phyloP scores from a whole-genome alignment of 2,113 vertebrate genomes.

The Pterocles burchelli region DNA sequence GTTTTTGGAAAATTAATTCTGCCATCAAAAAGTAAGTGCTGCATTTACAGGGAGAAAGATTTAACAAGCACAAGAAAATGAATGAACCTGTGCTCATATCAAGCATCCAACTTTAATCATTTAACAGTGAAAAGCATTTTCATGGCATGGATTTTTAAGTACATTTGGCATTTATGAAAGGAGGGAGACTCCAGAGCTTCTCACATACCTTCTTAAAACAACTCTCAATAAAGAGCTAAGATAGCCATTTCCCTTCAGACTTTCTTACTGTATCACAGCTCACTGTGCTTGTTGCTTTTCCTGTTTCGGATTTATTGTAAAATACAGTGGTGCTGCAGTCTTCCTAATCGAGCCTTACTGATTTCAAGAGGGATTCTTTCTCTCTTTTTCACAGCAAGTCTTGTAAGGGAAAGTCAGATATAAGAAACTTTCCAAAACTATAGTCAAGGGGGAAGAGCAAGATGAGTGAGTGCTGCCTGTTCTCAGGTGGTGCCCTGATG shows the following conservation, averaged over 20 bases:
- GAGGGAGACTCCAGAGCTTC: background rate
- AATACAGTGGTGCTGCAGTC: background rate
- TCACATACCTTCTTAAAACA: background rate
- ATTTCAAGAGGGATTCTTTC: background rate
- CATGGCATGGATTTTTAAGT: background rate
- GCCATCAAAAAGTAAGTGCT: background rate
- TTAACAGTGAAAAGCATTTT: background rate
- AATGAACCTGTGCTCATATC: background rate
- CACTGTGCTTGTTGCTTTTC: background rate
- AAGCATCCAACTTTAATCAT: background rate
- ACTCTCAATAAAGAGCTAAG: background rate
- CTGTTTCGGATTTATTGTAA: background rate
- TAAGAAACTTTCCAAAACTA: background rate
- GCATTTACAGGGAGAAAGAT: background rate
- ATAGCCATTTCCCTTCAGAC: background rate
- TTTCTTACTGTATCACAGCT: background rate
- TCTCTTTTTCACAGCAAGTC: background rate
- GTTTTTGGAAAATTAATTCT: slow-evolving; percentile 27
- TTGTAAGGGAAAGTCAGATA: background rate
- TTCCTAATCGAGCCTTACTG: background rate
- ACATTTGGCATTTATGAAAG: background rate
- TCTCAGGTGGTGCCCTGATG: background rate
- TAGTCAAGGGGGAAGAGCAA: background rate
- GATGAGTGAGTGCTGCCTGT: background rate
- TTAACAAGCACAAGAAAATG: background rate